Evolutionary conservation across 2,113 vertebrate species (phyloP).

Genomic region (Eclectus roratus): DNA sequence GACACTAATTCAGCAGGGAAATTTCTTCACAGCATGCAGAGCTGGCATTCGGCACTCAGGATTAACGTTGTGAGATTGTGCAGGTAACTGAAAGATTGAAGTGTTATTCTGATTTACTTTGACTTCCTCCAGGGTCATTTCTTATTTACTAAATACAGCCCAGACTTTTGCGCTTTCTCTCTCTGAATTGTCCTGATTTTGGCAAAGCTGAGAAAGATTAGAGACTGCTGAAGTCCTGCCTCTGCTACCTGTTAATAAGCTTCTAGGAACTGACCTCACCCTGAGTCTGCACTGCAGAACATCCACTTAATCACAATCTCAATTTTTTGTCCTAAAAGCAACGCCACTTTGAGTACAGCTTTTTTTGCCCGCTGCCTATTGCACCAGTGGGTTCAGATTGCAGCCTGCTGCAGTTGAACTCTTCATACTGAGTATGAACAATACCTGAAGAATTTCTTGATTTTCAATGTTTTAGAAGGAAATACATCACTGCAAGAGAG

Average conservation of each 20-base stretch:
- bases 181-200: background rate
- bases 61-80: background rate
- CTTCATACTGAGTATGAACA: background rate
- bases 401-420: background rate
- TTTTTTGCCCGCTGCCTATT: background rate
- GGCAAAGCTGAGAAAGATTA: background rate
- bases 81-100: background rate
- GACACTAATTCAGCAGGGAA: slow-evolving; percentile 7
- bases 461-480: background rate
- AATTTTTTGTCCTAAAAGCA: background rate
- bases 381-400: background rate
- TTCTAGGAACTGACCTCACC: background rate
- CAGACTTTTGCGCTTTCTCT: background rate
- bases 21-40: background rate
- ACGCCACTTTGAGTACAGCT: background rate
- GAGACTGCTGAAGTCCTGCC: background rate
- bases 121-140: background rate
- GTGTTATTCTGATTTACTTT: background rate
- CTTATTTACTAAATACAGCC: background rate
- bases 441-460: background rate
- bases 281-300: background rate
- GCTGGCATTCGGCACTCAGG: background rate
- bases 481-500: background rate
- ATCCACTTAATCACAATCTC: background rate
- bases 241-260: background rate